A percentile compares a stretch with the other conserved stretches of the same genome.
These are phyloP conservation scores for Hafferia zeledoni DNA, from an alignment of 2,797 vertebrate genomes.

Conservation along the genomic window DNA sequence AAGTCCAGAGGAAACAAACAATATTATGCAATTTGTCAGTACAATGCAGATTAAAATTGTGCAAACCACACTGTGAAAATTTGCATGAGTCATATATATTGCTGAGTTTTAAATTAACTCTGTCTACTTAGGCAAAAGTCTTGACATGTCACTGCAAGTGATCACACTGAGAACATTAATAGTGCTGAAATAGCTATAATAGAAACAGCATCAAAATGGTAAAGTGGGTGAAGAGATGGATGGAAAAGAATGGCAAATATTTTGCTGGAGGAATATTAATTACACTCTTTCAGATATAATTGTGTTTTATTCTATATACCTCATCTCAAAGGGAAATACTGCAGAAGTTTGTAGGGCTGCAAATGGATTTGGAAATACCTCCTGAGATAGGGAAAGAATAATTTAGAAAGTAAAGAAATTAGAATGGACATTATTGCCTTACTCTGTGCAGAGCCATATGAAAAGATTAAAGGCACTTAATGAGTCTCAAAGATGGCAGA, in stretches of 20 bases:
- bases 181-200: background rate
- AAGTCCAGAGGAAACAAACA: background rate
- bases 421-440: background rate
- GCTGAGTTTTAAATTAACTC: constrained; percentile 7
- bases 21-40: background rate
- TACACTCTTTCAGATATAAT: background rate
- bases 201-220: background rate
- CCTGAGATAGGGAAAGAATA: background rate
- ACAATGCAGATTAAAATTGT: background rate
- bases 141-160: constrained; percentile 8
- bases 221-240: background rate
- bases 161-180: background rate
- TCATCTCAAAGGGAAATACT: background rate
- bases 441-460: background rate
- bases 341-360: background rate
- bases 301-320: background rate
- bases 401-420: background rate
- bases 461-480: background rate
- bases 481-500: background rate
- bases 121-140: background rate
- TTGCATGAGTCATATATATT: background rate
- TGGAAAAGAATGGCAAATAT: background rate
- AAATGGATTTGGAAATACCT: background rate
- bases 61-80: background rate
- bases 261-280: background rate